These are phyloP conservation scores for Pyrrhia umbra DNA, from an alignment of 2,888 invertebrate genomes.

Conservation along the genomic window DNA sequence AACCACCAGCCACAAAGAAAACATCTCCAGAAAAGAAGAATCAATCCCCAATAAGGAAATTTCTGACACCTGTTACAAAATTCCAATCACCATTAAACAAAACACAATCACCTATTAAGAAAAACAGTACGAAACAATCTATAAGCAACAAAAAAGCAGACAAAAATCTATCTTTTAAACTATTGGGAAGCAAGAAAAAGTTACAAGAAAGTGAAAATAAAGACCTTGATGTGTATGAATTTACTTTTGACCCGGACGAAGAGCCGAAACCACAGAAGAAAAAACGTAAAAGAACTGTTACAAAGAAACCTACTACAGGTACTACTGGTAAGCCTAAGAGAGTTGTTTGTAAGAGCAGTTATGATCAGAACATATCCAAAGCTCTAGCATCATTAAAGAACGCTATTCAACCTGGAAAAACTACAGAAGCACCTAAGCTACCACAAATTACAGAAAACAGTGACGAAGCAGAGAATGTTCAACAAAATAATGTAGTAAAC, in stretches of 20 bases:
- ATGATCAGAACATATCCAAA: slow-evolving; percentile 82
- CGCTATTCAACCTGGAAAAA: slow-evolving; percentile 62
- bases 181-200: slow-evolving; percentile 73
- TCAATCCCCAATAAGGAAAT: slow-evolving; percentile 26
- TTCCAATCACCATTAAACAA: slow-evolving; percentile 25
- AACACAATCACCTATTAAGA: slow-evolving; percentile 36
- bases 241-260: slow-evolving; percentile 85
- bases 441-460: slow-evolving; percentile 41
- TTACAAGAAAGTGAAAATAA: slow-evolving; percentile 65
- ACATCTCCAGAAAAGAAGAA: slow-evolving; percentile 24
- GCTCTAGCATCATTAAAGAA: slow-evolving; percentile 78
- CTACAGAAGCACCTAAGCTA: slow-evolving; percentile 26
- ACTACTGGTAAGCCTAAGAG: slow-evolving; percentile 71
- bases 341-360: slow-evolving; percentile 74
- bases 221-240: slow-evolving; percentile 84
- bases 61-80: slow-evolving; percentile 22
- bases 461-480: slow-evolving; percentile 10
- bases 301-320: slow-evolving; percentile 68
- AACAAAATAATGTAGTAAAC: slow-evolving; percentile 13
- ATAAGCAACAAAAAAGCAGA: slow-evolving; percentile 63
- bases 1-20: slow-evolving; percentile 20
- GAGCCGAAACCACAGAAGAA: slow-evolving; percentile 84
- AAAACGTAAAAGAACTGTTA: slow-evolving; percentile 74
- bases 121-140: slow-evolving; percentile 40
- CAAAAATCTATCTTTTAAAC: slow-evolving; percentile 72